Conservation (phyloP, 64 coral and sea anemone species). For the Stylophora pistillata region DNA sequence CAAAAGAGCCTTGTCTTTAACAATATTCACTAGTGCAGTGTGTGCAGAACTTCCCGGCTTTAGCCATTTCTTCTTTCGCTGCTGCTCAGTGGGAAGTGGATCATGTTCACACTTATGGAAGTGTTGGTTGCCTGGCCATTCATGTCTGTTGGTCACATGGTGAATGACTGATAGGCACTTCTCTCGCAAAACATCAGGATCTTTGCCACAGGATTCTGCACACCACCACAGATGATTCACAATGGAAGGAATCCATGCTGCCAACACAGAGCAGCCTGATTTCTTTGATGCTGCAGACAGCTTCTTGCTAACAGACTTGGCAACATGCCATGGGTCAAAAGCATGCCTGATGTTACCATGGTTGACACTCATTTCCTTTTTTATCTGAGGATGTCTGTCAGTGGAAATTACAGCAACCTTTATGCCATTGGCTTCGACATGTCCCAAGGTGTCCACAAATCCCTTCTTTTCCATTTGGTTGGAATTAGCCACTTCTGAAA, state of each 20-base stretch:
- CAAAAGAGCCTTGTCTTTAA: conserved; percentile 7
- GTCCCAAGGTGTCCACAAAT: conserved; percentile 27
- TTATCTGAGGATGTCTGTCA: conserved; percentile 54
- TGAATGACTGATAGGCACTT: conserved; percentile 50
- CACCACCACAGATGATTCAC: conserved; percentile 58
- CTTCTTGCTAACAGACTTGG: conserved; percentile 59
- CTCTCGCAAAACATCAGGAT: conserved; percentile 25
- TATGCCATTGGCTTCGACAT: conserved; percentile 27
- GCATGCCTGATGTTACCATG: conserved; percentile 27
- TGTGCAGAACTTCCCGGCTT: conserved; percentile 37
- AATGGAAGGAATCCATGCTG: conserved; percentile 45
- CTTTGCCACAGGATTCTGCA: conserved; percentile 15
- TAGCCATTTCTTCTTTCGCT: conserved; percentile 50
- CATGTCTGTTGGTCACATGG: conserved; percentile 44
- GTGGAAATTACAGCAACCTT: conserved; percentile 17
- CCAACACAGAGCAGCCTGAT: conserved; percentile 18
- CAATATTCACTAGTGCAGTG: conserved; percentile 53
- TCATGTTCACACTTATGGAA: conserved; percentile 52
- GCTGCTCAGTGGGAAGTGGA: not conserved
- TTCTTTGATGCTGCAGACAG: conserved; percentile 41
- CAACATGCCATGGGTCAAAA: conserved; percentile 68
- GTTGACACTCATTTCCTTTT: conserved; percentile 50
- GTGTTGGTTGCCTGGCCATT: conserved; percentile 25
- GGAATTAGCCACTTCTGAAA: conserved; percentile 44
- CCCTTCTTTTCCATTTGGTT: conserved; percentile 58